These are phyloP conservation scores for Enteromius anoplus DNA, from an alignment of 2,797 vertebrate genomes.

Conservation along the genomic window DNA sequence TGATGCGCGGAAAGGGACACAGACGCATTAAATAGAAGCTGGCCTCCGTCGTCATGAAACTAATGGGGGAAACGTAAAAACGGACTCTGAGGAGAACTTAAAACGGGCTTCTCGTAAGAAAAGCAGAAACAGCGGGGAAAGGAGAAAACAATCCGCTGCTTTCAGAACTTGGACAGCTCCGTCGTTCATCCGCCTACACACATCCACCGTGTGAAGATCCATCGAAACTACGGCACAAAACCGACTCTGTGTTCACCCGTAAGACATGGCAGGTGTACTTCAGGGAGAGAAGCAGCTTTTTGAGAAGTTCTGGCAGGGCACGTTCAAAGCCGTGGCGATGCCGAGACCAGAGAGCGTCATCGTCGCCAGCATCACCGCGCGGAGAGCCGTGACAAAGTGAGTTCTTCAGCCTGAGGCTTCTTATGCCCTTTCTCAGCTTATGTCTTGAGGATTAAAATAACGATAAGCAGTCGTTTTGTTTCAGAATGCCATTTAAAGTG, in stretches of 20 bases:
- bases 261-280: conserved; percentile 72
- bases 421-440: conserved; percentile 10
- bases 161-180: conserved; percentile 84
- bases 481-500: background rate
- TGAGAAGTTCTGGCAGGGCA: conserved; percentile 98
- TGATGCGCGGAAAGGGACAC: conserved; percentile 15
- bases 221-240: conserved; percentile 14
- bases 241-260: conserved; percentile 7
- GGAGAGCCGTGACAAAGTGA: conserved; percentile 85
- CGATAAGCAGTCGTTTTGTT: background rate
- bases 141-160: conserved; percentile 17
- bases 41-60: conserved; percentile 23
- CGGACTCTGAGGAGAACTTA: background rate
- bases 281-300: conserved; percentile 95
- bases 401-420: conserved; percentile 52
- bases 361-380: conserved; percentile 90
- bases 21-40: conserved; percentile 40
- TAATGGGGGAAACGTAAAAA: background rate
- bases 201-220: conserved; percentile 3
- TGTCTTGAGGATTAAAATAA: background rate
- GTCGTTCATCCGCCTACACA: conserved; percentile 29
- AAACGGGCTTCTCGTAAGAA: conserved; percentile 43
- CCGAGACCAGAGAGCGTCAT: conserved; percentile 93
- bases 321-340: conserved; percentile 95
- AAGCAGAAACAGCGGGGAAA: background rate